Evolutionary conservation across 2,797 vertebrate genomes (phyloP).

Genomic region (Harpagifer antarcticus): DNA sequence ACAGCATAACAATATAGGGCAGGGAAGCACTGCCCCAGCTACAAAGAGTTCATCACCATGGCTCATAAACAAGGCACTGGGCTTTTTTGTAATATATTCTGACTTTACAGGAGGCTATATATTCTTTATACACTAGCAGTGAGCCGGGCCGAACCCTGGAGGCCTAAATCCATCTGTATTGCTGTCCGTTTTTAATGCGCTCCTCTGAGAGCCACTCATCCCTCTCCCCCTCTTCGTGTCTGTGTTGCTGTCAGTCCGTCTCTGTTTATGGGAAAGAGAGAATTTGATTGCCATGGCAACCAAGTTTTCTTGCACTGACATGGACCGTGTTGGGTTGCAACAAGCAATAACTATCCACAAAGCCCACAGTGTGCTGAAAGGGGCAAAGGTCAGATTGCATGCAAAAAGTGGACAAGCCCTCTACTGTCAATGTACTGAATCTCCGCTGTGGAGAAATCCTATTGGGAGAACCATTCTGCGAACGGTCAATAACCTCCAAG

Average conservation of each 20-base stretch:
- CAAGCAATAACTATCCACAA: slow-evolving; percentile 45
- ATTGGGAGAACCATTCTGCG: slow-evolving; percentile 22
- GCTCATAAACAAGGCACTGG: slow-evolving; percentile 51
- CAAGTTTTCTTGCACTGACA: slow-evolving; percentile 45
- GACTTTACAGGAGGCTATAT: slow-evolving; percentile 63
- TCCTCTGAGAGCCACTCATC: slow-evolving; percentile 75
- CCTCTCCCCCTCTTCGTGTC: slow-evolving; percentile 44
- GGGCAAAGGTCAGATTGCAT: slow-evolving; percentile 45
- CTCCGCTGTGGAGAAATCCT: neutral
- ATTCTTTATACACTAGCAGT: slow-evolving; percentile 62
- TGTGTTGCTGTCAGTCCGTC: slow-evolving; percentile 52
- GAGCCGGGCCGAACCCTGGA: slow-evolving; percentile 65
- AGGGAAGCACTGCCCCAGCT: slow-evolving; percentile 23
- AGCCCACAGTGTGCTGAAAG: slow-evolving; percentile 22
- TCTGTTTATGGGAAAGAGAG: slow-evolving; percentile 48
- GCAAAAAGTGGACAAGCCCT: slow-evolving; percentile 23
- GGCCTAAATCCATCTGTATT: slow-evolving; percentile 70
- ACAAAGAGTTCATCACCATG: slow-evolving; percentile 50
- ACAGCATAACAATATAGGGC: slow-evolving; percentile 16
- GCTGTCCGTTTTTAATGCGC: slow-evolving; percentile 73
- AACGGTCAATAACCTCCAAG: neutral
- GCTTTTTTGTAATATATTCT: slow-evolving; percentile 52
- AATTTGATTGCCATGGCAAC: slow-evolving; percentile 74
- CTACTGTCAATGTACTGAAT: neutral
- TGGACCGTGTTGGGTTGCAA: slow-evolving; percentile 38